Conservation (phyloP, 2,113 vertebrate genomes). For the Rynchops niger region DNA sequence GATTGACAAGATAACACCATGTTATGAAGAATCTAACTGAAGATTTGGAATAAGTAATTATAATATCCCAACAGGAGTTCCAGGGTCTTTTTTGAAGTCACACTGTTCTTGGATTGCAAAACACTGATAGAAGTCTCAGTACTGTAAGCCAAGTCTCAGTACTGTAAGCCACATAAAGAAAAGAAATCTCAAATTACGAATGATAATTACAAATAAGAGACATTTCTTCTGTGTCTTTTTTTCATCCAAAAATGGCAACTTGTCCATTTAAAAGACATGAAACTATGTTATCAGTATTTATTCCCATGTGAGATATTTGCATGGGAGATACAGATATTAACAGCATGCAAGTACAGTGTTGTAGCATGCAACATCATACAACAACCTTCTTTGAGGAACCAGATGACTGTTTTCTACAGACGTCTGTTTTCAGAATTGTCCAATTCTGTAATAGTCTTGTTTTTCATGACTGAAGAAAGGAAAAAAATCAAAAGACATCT, state of each 20-base stretch:
- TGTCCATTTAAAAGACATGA: neutral
- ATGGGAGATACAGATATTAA: neutral
- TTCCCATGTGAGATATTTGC: neutral
- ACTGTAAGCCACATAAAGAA: neutral
- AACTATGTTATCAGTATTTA: neutral
- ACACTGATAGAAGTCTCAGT: neutral
- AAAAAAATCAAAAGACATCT: neutral
- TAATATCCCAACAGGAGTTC: neutral
- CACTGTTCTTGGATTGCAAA: neutral
- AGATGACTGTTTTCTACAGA: neutral
- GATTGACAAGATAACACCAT: neutral
- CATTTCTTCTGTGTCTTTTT: neutral
- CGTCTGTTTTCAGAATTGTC: neutral
- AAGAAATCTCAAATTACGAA: slow-evolving; percentile 16
- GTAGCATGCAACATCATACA: neutral
- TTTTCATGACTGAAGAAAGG: neutral
- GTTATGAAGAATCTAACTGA: neutral
- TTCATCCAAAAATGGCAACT: neutral
- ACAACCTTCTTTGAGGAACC: neutral
- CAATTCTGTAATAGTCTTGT: neutral
- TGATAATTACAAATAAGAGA: neutral
- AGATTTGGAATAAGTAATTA: slow-evolving; percentile 19
- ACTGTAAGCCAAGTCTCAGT: neutral
- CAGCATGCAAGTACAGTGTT: neutral
- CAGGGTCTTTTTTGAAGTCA: slow-evolving; percentile 3